Conservation (phyloP, 2,888 invertebrate species). For the Odontomyia ornata region DNA sequence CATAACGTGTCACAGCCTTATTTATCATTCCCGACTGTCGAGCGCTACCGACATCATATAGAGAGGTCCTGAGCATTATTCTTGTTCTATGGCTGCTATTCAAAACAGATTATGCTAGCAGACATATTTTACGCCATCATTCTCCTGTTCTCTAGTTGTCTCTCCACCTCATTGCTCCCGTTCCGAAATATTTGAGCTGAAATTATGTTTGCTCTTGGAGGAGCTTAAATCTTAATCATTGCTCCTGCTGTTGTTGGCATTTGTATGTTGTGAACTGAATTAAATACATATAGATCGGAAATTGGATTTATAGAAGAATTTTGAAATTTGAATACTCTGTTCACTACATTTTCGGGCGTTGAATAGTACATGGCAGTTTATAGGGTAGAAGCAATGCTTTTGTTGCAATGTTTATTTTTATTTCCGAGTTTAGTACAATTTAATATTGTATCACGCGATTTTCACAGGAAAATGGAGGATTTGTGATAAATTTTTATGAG, state of each 20-base stretch:
- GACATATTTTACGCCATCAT: constrained; percentile 14
- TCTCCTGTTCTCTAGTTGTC: neutral
- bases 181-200: neutral
- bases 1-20: constrained; percentile 14
- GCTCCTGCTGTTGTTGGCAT: constrained; percentile 29
- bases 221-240: constrained; percentile 26
- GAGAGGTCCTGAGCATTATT: neutral
- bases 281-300: constrained; percentile 27
- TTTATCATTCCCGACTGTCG: constrained; percentile 5
- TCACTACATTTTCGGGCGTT: neutral
- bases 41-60: neutral
- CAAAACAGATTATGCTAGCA: constrained; percentile 21
- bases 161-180: neutral
- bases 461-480: neutral
- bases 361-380: constrained; percentile 9
- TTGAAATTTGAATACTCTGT: constrained; percentile 20
- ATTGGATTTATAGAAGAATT: constrained; percentile 26
- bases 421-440: neutral
- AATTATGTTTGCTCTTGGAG: constrained; percentile 26
- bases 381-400: neutral
- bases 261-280: constrained; percentile 24
- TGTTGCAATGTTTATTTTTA: neutral
- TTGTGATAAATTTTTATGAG: neutral
- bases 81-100: constrained; percentile 3
- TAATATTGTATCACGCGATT: neutral